These are phyloP conservation scores for Argyresthia goedartella DNA, from an alignment of 2,888 invertebrate genomes.

Conservation along the genomic window DNA sequence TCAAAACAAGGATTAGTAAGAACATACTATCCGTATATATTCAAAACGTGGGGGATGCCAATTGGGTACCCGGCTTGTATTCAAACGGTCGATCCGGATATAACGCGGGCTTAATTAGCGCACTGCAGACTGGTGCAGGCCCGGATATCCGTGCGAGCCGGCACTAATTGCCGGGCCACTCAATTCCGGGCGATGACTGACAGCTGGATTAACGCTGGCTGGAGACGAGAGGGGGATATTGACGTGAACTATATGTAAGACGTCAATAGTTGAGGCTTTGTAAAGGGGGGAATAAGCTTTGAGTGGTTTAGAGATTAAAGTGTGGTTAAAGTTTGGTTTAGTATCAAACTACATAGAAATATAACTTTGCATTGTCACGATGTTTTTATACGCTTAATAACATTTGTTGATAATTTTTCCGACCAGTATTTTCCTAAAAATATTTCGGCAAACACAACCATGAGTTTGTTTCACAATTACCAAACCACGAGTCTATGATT, in stretches of 20 bases:
- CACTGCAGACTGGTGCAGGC: slow-evolving; percentile 35
- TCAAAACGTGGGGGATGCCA: slow-evolving; percentile 10
- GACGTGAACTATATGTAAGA: not conserved
- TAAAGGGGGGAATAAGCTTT: too few species aligned
- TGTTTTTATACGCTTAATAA: too few species aligned
- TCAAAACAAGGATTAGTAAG: too few species aligned
- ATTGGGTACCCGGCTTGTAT: slow-evolving; percentile 4
- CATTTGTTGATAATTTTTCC: too few species aligned
- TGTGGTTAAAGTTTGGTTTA: too few species aligned
- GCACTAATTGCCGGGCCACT: slow-evolving; percentile 38
- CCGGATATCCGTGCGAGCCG: slow-evolving; percentile 43
- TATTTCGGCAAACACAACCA: not conserved
- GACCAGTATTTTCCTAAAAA: too few species aligned
- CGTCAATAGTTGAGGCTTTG: too few species aligned
- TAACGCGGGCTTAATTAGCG: slow-evolving; percentile 37
- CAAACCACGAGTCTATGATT: too few species aligned
- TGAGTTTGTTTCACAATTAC: not conserved
- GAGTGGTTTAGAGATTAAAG: too few species aligned
- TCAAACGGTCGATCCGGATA: slow-evolving; percentile 12
- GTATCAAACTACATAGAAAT: too few species aligned
- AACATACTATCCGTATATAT: slow-evolving; percentile 1
- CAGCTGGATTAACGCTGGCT: slow-evolving; percentile 35
- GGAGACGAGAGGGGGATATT: not conserved
- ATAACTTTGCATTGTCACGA: too few species aligned
- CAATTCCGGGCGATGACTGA: slow-evolving; percentile 19